phyloP scores from a whole-genome alignment of 2,797 vertebrate species.

The Anabacerthia variegaticeps region DNA sequence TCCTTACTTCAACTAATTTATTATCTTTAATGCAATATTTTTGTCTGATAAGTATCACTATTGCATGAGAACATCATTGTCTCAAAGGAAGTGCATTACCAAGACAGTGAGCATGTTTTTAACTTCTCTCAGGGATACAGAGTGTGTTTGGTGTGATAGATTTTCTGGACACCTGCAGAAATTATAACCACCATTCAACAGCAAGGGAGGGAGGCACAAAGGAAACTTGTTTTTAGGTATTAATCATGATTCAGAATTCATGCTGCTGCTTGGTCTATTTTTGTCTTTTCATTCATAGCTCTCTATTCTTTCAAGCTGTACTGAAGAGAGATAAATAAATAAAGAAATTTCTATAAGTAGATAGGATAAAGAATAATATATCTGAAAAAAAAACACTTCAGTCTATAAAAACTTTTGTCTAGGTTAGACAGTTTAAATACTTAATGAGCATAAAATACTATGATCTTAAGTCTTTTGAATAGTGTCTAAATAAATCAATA shows the following conservation, averaged over 20 bases:
- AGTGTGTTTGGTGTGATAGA: not conserved
- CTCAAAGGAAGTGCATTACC: not conserved
- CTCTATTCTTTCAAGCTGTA: not conserved
- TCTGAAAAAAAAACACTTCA: not conserved
- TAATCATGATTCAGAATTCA: not conserved
- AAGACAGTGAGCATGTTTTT: not conserved
- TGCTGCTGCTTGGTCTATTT: not conserved
- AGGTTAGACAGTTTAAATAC: not conserved
- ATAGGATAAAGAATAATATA: not conserved
- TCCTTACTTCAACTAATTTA: not conserved
- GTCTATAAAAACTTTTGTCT: not conserved
- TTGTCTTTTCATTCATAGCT: not conserved
- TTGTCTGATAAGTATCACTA: not conserved
- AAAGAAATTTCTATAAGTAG: not conserved
- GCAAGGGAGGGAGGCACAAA: rapidly evolving
- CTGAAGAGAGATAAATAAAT: not conserved
- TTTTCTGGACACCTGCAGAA: not conserved
- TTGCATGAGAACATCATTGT: not conserved
- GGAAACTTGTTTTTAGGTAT: not conserved
- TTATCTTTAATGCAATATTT: not conserved
- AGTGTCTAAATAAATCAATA: not conserved
- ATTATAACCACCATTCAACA: not conserved
- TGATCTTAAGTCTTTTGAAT: not conserved
- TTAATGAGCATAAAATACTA: not conserved
- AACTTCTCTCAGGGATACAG: not conserved